A percentile compares a stretch with the other conserved stretches of the same genome.
These are phyloP conservation scores for Pristionchus pacificus DNA, from an alignment of 1,140 invertebrate genomes.

Conservation along the genomic window DNA sequence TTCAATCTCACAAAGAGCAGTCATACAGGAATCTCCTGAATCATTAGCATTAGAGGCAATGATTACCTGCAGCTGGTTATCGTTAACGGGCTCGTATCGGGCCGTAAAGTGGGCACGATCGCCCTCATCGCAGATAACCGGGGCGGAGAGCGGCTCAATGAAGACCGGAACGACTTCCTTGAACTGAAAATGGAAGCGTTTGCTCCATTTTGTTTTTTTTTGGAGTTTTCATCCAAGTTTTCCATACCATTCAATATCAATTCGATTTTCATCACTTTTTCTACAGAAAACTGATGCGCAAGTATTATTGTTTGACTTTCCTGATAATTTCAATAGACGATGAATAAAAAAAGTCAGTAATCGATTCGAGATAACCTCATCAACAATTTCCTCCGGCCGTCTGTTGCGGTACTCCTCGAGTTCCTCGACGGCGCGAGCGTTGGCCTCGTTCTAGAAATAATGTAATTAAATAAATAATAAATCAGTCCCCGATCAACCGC, in stretches of 20 bases:
- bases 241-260: conserved; percentile 49
- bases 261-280: no score
- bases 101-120: conserved; percentile 53
- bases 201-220: conserved; percentile 43
- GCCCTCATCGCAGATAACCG: conserved; percentile 43
- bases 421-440: conserved; percentile 49
- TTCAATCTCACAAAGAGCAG: no score
- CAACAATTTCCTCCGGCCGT: conserved; percentile 45
- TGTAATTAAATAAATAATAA: not conserved
- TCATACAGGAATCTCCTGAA: no score
- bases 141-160: conserved; percentile 51
- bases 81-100: conserved; percentile 51
- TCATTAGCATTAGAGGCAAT: no score
- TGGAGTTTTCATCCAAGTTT: conserved; percentile 45
- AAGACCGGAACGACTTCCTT: conserved; percentile 56
- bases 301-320: no score
- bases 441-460: conserved; percentile 39
- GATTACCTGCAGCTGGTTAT: conserved; percentile 44
- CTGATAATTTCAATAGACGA: no score
- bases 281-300: no score
- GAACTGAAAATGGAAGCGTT: conserved; percentile 29
- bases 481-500: not conserved
- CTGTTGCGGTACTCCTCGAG: conserved; percentile 42
- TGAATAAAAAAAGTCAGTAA: no score
- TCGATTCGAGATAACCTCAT: no score